Percentiles rank a stretch among this genome's conserved stretches.
phyloP scores from a whole-genome alignment of 2,888 invertebrate species.

The Halocaridina rubra region DNA sequence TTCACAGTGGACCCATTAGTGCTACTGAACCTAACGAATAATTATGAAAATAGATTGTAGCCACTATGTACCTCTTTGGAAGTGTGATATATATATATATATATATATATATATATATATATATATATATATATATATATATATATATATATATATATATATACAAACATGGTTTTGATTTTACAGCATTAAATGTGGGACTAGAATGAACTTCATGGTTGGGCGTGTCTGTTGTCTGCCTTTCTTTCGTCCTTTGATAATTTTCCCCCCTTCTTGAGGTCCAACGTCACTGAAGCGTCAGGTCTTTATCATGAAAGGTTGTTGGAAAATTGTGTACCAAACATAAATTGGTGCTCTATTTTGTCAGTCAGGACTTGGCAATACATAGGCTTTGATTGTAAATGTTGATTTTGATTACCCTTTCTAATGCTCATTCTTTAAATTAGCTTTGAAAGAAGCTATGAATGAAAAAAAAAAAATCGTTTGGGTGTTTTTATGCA shows the following conservation, averaged over 20 bases:
- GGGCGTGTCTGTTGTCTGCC: background rate
- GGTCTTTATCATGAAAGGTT: conserved; percentile 52
- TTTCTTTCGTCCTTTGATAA: conserved; percentile 3
- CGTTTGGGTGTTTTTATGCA: too few relatives aligned
- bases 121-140: too few relatives aligned
- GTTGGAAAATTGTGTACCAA: conserved; percentile 58
- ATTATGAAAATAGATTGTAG: too few relatives aligned
- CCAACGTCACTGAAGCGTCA: conserved; percentile 42
- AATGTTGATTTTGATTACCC: conserved; percentile 52
- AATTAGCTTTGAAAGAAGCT: background rate
- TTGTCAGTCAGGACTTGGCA: conserved; percentile 60
- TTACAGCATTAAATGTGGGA: conserved; percentile 5
- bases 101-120: too few relatives aligned
- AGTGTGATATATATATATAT: too few relatives aligned
- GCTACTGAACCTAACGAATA: too few relatives aligned
- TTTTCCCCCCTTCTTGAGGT: conserved; percentile 30
- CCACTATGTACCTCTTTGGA: too few relatives aligned
- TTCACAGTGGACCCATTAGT: too few relatives aligned
- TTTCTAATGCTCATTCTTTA: too few relatives aligned
- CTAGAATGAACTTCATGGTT: conserved; percentile 3
- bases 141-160: too few relatives aligned
- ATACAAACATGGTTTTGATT: too few relatives aligned
- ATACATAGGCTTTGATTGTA: conserved; percentile 60
- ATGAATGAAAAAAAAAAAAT: background rate
- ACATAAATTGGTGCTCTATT: conserved; percentile 56